Percentiles rank a stretch among this genome's conserved stretches.
Evolutionary conservation across 1,140 invertebrate genomes (phyloP).

Genomic region (Ceratosolen solmsi): DNA sequence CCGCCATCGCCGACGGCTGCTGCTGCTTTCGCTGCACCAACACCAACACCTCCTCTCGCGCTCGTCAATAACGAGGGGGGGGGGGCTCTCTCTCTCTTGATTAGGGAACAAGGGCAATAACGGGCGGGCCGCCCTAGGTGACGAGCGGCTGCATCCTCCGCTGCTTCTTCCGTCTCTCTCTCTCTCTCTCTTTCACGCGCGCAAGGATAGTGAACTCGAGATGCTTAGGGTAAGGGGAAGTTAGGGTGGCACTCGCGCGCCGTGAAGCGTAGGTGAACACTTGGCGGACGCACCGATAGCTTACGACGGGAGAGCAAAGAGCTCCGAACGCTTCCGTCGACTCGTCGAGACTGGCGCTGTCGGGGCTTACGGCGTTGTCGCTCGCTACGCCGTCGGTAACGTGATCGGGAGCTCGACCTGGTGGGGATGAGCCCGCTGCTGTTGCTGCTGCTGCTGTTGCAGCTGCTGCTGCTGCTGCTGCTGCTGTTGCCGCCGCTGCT

Average conservation of each 20-base stretch:
- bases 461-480: no score
- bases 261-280: background rate
- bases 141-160: background rate
- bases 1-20: constrained; percentile 64
- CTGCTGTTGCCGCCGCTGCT: background rate
- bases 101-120: constrained; percentile 25
- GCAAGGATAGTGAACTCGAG: background rate
- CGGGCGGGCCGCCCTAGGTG: background rate
- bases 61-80: background rate
- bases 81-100: no score
- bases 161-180: no score
- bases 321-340: constrained; percentile 35
- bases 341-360: constrained; percentile 37
- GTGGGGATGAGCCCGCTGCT: background rate
- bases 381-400: constrained; percentile 15
- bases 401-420: background rate
- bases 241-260: background rate
- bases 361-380: background rate
- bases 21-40: constrained; percentile 2
- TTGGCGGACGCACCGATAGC: background rate
- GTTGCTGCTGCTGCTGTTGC: constrained; percentile 5
- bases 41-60: background rate
- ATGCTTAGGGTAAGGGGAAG: background rate
- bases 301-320: background rate
- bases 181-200: background rate